Base-by-base conservation (phyloP, 2,888 invertebrate species). In the Pyrrhosoma nymphula region DNA sequence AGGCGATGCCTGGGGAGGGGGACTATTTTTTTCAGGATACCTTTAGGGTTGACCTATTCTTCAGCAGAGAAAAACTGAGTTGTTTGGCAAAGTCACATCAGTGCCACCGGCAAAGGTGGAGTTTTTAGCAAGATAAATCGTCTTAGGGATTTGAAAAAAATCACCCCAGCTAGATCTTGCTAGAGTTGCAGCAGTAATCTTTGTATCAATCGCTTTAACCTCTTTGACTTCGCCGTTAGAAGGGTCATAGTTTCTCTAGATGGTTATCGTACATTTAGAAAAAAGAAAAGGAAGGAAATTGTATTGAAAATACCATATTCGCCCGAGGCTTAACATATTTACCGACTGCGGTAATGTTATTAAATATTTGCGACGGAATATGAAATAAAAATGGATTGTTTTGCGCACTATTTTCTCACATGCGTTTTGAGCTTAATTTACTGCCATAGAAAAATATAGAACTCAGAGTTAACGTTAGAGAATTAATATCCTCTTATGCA, bases 21-120 rank as follows among this genome's bases (percentile, higher is more conserved):
- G n/a, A n/a, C n/a, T n/a, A 14, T 16, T 82, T 35, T 16, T 12
- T 16, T 82, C 47, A 23, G 47, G 69, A 75, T 93, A 75, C 93
- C 35, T 82, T 93, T 75, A 69, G 93, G 63, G 47, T 35, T 63
- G 93, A 75, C n/a, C 93, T 69, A 93, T 75, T 69, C 47, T 39
- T 93, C 69, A 26, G n/a, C n/a, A n/a, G 18, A 93, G 91, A 63
- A 63, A 69, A 63, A 91, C 91, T 91, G 35, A 91, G 93, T 93
- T 93, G 93, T 93, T 93, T 69, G 93, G 69, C 69, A 69, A 93
- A 93, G 63, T 69, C 39, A 75, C 69, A 47, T 75, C 69, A 93
- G 47, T 23, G 26, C 16, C 16, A 69, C 35, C 23, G 55, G 69
- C 16, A 69, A 63, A 30, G 12, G 8, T 26, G 35, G 55, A 35